Evolutionary conservation across 2,113 vertebrate species (phyloP), one percentile per base, ranked within the genome.

Genomic region (Cyprichromis sp.): DNA sequence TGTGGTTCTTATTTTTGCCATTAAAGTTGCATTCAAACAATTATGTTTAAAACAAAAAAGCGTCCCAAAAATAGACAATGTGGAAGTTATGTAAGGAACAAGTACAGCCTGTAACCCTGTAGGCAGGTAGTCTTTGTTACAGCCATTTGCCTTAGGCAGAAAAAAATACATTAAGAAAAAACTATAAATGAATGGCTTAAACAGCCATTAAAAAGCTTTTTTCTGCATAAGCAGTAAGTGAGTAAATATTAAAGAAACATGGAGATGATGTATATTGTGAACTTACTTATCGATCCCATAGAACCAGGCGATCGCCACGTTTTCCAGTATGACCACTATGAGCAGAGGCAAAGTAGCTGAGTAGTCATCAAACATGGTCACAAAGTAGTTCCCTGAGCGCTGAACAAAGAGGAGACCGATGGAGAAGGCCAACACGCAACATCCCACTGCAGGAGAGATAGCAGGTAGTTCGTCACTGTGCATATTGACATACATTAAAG

Each of bases 361-460:
- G 94, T 99, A 99, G 94, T 99, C 99, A 90, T 99, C 99, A 89
- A 99, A 99, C 98, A 99, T 99, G 0, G 97, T 96, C 91, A 99
- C 98, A 79, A 97, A 99, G 95, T 99, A 99, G 96, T 99, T 99
- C 93, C 99, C 98, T 87, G 99, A 99, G 73, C 97, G 97, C 86
- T 99, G 99, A 59, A 99, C 98, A 85, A 99, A 99, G 78, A 99
- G 93, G 81, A 99, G 96, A 34, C 99, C 99, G 82, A 99, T 97
- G 92, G 93, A 95, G 95, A 99, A 99, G 54, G 98, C 97, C 88
- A 98, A 57, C 88, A 96, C 92, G 85, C 98, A 99, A 95, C 97
- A 98, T 40, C 97, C 95, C 90, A 98, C 99, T 99, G 94, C 92
- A 95, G 95, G 42, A 95, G 73, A 9, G 8, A 66, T 12, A 2